Conservation (phyloP, 2,888 invertebrate genomes). For the Acheta domesticus region DNA sequence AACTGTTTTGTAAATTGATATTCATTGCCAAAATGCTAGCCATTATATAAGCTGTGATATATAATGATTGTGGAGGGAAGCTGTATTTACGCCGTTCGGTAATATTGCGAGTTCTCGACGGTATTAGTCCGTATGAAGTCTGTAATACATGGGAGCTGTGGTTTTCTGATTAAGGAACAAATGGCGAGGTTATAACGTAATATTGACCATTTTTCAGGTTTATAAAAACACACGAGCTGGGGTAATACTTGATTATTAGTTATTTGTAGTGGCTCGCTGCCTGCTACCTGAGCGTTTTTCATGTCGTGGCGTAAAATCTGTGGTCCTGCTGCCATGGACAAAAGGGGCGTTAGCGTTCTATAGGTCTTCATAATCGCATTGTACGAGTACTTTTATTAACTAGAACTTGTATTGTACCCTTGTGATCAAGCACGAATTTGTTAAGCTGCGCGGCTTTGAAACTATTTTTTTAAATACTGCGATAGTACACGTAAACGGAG, state of each 20-base stretch:
- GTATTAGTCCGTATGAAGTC: not conserved
- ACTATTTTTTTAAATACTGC: too few relatives aligned
- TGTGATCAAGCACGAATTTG: too few relatives aligned
- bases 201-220: constrained; percentile 18
- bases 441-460: too few relatives aligned
- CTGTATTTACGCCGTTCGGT: not conserved
- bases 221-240: not conserved
- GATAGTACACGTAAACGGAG: too few relatives aligned
- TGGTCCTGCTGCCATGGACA: not conserved
- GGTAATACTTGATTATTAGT: not conserved
- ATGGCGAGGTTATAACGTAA: not conserved
- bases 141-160: constrained; percentile 1
- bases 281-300: not conserved
- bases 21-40: constrained; percentile 18
- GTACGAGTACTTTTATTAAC: not conserved
- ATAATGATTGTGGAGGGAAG: constrained; percentile 18
- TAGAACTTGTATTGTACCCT: too few relatives aligned
- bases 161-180: constrained; percentile 10
- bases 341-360: not conserved
- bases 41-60: not conserved
- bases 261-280: not conserved
- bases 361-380: not conserved
- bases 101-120: constrained; percentile 10
- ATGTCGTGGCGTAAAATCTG: not conserved
- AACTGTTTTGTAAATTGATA: not conserved